Evolutionary conservation across 1,140 invertebrate genomes (phyloP), one percentile per base, ranked within the genome.

Genomic region (Phymastichus coffea): DNA sequence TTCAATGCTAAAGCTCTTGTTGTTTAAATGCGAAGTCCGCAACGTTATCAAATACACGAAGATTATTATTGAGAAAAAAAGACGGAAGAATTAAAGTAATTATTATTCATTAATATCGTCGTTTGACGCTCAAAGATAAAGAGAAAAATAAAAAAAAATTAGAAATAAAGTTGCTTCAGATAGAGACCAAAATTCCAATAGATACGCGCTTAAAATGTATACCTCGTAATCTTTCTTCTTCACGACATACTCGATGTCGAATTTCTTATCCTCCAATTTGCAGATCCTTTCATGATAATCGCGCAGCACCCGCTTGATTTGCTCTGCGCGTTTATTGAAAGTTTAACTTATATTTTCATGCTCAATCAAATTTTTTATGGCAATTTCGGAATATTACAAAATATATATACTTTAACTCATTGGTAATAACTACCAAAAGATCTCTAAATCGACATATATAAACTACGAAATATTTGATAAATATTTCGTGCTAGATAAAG

Each of bases 181-280:
- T 8, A n/a, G 44, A 47, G 23, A 25, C n/a, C n/a, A n/a, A n/a
- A n/a, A n/a, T n/a, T n/a, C n/a, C n/a, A n/a, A n/a, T n/a, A n/a
- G n/a, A 15, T 46, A 26, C 58, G 58, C 58, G 43, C 6, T 35
- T 23, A 40, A 51, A 46, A 69, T 70, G 70, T 69, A 62, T 80
- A 79, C 94, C 94, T 97, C 94, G 81, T 88, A 90, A 83, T 99
- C 96, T 90, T 98, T 98, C 85, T 89, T 90, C 85, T 93, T 92
- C 81, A 98, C 95, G 83, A 93, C 84, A 85, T 93, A 92, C 85
- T 99, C 97, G 86, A 98, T 86, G 88, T 99, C 97, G 85, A 94
- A 99, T 85, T 98, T 98, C 81, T 90, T 85, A 76, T 93, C 91
- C 85, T 99, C 96, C 84, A 99, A 87, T 69, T 84, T 78, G 74